Conservation (phyloP, 2,888 invertebrate genomes). For the Acrocera orbiculus region DNA sequence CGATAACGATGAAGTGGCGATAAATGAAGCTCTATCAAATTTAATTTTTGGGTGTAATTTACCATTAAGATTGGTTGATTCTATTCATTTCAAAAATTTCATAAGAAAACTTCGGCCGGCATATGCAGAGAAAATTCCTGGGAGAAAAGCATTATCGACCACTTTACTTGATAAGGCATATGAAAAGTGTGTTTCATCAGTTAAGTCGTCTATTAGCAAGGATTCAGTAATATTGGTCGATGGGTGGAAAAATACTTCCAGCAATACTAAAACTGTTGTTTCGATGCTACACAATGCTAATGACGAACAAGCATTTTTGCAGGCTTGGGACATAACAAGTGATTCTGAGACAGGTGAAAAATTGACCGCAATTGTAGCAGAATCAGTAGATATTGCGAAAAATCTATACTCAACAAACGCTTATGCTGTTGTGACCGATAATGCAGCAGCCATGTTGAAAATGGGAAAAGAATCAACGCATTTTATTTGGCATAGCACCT, state of each 20-base stretch:
- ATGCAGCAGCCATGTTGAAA: conserved; percentile 14
- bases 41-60: not conserved
- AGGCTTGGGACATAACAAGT: conserved; percentile 12
- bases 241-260: conserved; percentile 12
- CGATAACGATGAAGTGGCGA: not conserved
- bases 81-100: not conserved
- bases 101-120: not conserved
- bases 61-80: not conserved
- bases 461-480: conserved; percentile 12
- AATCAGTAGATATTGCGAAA: conserved; percentile 11
- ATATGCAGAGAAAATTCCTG: not conserved
- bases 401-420: conserved; percentile 9
- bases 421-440: conserved; percentile 16
- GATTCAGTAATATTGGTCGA: conserved; percentile 10
- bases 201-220: not conserved
- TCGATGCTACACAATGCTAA: conserved; percentile 8
- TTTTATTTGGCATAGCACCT: conserved; percentile 14
- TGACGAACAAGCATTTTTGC: conserved; percentile 9
- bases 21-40: not conserved
- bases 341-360: conserved; percentile 8
- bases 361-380: not conserved
- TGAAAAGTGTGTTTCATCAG: conserved; percentile 1
- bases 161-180: conserved; percentile 4
- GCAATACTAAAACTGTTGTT: conserved; percentile 8
- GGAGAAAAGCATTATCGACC: conserved; percentile 2